Base-by-base conservation (phyloP, 2,797 vertebrate genomes). In the Cuculus canorus region DNA sequence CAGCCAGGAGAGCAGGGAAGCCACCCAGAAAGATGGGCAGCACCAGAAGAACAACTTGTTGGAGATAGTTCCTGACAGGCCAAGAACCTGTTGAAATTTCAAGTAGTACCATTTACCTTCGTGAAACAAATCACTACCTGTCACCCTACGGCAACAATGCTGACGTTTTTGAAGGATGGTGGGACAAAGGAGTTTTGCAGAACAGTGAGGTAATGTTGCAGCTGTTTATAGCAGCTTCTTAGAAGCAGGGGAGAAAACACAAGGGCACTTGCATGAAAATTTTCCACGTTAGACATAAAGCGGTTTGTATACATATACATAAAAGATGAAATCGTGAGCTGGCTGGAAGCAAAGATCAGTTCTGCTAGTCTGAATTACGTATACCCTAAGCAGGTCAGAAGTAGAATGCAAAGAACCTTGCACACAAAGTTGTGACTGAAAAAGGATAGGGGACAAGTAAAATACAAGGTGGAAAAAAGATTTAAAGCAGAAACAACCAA, bases 381-480 rank as follows among this genome's bases (percentile, higher is more conserved):
- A 17, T 2, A 41, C 6, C 4, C 4, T 69, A 81, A 68, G 32
- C 32, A 84, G 50, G 57, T 37, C 32, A 83, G 63, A 47, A 70
- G 30, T 30, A 84, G 63, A 79, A 78, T 8, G 33, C 13, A 65
- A 83, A 93, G 80, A 84, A 57, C 13, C 35, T 76, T 37, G 19
- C 73, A 64, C 41, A 64, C 33, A 81, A 90, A 88, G 32, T 50
- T 25, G 37, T 41, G 33, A 50, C 37, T 79, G 54, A 72, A 81
- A 82, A 53, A 1, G 4, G 18, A 84, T 4, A 90, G 19, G 12
- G 59, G 21, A 76, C 37, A 79, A 32, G 19, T 17, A 77, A 87
- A 72, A 73, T 30, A 19, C 17, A 50, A 45, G 17, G 16, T 5
- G 13, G 13, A 0, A 2, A 3, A 10, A 9, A 14, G 0, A 81